These are phyloP conservation scores for Sminthopsis crassicaudata DNA, from an alignment of 2,113 vertebrate genomes.

Conservation along the genomic window DNA sequence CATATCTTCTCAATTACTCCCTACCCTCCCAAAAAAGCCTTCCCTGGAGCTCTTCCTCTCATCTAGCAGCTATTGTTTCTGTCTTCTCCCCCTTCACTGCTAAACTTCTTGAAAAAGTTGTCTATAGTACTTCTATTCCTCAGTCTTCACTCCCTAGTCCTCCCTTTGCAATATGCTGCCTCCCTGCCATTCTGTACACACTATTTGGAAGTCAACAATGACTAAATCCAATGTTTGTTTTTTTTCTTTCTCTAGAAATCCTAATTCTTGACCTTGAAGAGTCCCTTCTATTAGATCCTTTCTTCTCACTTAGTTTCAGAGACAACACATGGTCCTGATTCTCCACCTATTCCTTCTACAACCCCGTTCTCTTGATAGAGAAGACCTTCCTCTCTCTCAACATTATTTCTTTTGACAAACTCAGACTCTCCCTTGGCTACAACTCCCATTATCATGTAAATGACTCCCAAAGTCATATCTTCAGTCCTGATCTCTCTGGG, in stretches of 20 bases:
- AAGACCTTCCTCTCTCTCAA: not conserved
- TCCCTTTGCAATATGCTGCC: not conserved
- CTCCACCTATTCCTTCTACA: not conserved
- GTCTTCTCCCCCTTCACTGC: not conserved
- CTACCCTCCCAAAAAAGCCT: not conserved
- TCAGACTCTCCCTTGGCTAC: not conserved
- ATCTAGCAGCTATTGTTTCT: not conserved
- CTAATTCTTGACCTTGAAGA: not conserved
- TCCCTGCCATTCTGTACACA: not conserved
- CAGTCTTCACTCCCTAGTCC: not conserved
- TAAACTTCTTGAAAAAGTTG: not conserved
- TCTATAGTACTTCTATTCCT: not conserved
- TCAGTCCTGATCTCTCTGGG: not conserved
- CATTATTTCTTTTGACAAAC: not conserved
- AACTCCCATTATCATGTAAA: not conserved
- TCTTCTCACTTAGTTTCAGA: not conserved
- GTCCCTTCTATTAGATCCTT: not conserved
- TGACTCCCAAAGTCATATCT: not conserved
- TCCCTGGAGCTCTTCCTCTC: not conserved
- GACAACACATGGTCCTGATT: not conserved
- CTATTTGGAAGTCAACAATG: not conserved
- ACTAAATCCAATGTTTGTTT: not conserved
- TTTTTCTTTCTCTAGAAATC: not conserved
- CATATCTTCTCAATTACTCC: not conserved
- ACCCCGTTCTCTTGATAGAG: not conserved